These are phyloP conservation scores for Lepisosteus oculatus DNA, from an alignment of 2,113 vertebrate species.

Conservation along the genomic window DNA sequence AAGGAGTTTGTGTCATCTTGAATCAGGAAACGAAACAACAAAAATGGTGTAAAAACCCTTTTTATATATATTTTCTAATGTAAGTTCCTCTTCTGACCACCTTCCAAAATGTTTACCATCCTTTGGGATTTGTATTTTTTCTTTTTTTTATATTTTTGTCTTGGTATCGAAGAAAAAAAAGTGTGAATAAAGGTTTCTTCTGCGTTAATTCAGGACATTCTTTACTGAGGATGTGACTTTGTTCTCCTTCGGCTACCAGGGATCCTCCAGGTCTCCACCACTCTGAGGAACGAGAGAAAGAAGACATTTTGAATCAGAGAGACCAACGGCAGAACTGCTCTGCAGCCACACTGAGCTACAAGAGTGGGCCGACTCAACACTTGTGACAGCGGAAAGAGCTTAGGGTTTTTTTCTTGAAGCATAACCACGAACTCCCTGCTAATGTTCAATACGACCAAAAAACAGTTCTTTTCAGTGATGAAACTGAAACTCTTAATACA, in stretches of 20 bases:
- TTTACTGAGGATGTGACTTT: constrained; percentile 71
- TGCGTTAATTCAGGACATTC: constrained; percentile 79
- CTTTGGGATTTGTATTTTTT: constrained; percentile 54
- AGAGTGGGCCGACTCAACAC: no score
- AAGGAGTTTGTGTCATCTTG: no score
- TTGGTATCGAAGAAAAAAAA: constrained; percentile 71
- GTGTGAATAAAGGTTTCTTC: constrained; percentile 75
- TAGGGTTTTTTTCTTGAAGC: no score
- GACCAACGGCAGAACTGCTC: neutral
- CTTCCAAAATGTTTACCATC: constrained; percentile 67
- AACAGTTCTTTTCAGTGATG: no score
- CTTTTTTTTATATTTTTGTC: constrained; percentile 49
- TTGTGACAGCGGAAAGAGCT: no score
- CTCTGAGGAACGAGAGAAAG: constrained; percentile 73
- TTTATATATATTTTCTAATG: constrained; percentile 67
- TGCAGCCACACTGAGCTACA: neutral
- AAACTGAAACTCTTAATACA: no score
- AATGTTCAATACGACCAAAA: no score
- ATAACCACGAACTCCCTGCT: no score
- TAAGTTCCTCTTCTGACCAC: constrained; percentile 65
- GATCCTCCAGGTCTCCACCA: constrained; percentile 91
- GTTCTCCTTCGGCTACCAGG: constrained; percentile 82
- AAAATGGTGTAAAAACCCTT: constrained; percentile 73
- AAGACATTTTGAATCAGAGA: neutral
- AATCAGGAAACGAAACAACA: constrained; percentile 52